phyloP scores from a whole-genome alignment of 2,888 invertebrate species.

The Acanthosepion pharaonis region DNA sequence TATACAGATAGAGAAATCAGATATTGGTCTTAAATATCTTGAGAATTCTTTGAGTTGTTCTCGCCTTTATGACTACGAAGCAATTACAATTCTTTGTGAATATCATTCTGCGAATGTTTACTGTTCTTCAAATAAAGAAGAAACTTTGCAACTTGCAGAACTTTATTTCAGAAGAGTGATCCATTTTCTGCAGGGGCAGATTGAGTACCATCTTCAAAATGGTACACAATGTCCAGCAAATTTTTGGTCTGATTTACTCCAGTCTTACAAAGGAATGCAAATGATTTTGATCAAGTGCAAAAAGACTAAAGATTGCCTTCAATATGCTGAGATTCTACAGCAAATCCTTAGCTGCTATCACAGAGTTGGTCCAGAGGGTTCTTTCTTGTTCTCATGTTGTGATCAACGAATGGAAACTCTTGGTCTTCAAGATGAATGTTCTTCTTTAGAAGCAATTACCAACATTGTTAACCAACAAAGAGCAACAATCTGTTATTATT shows the following conservation, averaged over 20 bases:
- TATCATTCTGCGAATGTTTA: neutral
- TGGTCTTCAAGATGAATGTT: constrained; percentile 58
- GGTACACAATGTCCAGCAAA: constrained; percentile 66
- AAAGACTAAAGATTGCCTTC: constrained; percentile 66
- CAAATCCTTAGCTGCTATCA: constrained; percentile 55
- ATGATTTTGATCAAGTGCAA: constrained; percentile 65
- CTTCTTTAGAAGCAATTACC: constrained; percentile 64
- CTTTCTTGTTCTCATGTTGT: constrained; percentile 57
- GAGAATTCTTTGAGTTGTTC: neutral
- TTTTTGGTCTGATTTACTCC: constrained; percentile 62
- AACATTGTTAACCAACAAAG: constrained; percentile 66
- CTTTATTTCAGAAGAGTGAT: constrained; percentile 61
- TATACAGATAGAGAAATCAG: neutral
- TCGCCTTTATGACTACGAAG: neutral
- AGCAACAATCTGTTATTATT: constrained; percentile 69
- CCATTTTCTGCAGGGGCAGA: constrained; percentile 62
- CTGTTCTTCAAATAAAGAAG: constrained; percentile 59
- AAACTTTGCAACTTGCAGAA: constrained; percentile 69
- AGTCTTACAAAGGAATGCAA: constrained; percentile 70
- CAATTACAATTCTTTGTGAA: neutral
- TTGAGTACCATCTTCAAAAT: constrained; percentile 65
- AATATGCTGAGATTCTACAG: constrained; percentile 66
- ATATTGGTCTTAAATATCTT: neutral
- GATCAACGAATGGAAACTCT: constrained; percentile 54
- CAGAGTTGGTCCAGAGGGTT: constrained; percentile 60